Evolutionary conservation across 2,888 invertebrate genomes (phyloP).

Genomic region (Habrosyne pyritoides): DNA sequence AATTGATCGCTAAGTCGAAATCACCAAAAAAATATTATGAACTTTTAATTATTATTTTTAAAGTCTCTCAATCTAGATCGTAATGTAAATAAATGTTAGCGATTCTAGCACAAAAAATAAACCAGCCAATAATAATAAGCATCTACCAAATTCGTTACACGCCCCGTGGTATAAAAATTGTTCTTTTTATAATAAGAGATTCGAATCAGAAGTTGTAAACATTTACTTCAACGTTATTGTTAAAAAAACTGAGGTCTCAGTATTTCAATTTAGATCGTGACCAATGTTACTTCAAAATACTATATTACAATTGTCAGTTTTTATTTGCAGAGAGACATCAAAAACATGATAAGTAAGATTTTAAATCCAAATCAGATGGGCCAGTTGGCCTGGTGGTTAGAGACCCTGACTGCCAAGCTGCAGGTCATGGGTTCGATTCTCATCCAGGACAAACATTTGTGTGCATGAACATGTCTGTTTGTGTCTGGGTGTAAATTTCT

Average conservation of each 20-base stretch:
- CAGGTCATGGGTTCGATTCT: no score
- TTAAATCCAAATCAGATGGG: no score
- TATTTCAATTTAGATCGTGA: constrained; percentile 49
- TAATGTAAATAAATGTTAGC: background rate
- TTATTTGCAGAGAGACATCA: background rate
- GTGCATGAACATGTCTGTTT: no score
- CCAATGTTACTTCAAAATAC: constrained; percentile 14
- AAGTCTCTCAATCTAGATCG: background rate
- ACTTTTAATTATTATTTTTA: no score
- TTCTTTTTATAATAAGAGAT: constrained; percentile 11
- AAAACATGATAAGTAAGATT: no score
- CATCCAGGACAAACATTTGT: no score
- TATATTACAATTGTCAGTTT: background rate
- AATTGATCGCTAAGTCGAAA: no score
- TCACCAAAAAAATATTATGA: background rate
- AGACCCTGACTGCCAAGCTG: no score
- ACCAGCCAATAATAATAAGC: no score
- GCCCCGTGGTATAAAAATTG: constrained; percentile 15
- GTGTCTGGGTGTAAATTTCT: no score
- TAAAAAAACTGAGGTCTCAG: constrained; percentile 30
- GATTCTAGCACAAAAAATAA: background rate
- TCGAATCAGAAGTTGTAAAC: constrained; percentile 21
- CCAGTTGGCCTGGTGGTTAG: no score
- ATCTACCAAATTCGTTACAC: constrained; percentile 45
- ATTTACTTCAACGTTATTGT: constrained; percentile 21